These are phyloP conservation scores for Hemicrepidius hirtus DNA, from an alignment of 2,888 invertebrate species.

Conservation along the genomic window DNA sequence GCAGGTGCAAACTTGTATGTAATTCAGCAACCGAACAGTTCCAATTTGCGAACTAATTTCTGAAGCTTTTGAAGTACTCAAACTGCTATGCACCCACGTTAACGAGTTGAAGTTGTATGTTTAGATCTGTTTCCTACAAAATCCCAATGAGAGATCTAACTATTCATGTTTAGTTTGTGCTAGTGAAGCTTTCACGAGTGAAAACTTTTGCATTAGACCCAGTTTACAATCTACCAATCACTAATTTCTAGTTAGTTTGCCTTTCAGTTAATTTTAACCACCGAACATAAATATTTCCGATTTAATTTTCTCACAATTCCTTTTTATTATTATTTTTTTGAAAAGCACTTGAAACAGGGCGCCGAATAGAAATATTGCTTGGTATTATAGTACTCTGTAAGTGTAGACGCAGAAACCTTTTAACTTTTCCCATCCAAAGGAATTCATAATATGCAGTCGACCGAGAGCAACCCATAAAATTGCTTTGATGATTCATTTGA, in stretches of 20 bases:
- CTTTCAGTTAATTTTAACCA: background rate
- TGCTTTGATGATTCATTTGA: slow-evolving; percentile 41
- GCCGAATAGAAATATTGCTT: background rate
- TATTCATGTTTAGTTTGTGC: slow-evolving; percentile 20
- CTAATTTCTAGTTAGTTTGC: slow-evolving; percentile 1
- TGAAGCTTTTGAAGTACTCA: slow-evolving; percentile 27
- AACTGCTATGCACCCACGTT: slow-evolving; percentile 26
- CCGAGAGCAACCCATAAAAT: slow-evolving; percentile 30
- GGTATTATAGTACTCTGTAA: background rate
- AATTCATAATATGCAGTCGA: slow-evolving; percentile 30
- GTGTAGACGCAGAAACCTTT: slow-evolving; percentile 28
- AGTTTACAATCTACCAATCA: background rate
- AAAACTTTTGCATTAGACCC: slow-evolving; percentile 26
- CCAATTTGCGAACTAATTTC: slow-evolving; percentile 35
- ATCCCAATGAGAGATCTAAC: slow-evolving; percentile 24
- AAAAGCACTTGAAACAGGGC: background rate
- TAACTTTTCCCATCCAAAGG: slow-evolving; percentile 21
- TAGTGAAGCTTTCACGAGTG: slow-evolving; percentile 26
- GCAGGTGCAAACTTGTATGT: slow-evolving; percentile 21
- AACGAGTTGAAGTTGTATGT: slow-evolving; percentile 34
- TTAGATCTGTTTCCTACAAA: slow-evolving; percentile 34
- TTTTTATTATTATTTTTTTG: background rate
- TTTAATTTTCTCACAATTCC: too few species aligned
- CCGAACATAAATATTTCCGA: too few species aligned
- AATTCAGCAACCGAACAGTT: slow-evolving; percentile 22